Evolutionary conservation across 2,888 invertebrate species (phyloP).

Genomic region (Brenthis hecate): DNA sequence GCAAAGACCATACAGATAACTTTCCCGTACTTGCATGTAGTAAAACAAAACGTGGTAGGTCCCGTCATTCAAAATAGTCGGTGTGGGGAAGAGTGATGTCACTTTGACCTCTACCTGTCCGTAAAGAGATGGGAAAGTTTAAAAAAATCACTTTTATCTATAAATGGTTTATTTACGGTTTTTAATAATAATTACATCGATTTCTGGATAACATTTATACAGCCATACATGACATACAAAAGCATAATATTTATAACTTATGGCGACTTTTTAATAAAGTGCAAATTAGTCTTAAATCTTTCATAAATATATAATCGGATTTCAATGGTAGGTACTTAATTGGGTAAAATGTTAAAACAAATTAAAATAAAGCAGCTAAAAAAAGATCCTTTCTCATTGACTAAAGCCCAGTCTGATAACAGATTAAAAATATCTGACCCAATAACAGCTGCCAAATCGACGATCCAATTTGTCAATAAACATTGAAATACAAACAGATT

Average conservation of each 20-base stretch:
- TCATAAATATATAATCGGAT: neutral
- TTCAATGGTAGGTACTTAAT: neutral
- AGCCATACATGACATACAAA: neutral
- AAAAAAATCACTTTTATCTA: neutral
- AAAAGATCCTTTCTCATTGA: constrained; percentile 17
- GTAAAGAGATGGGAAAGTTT: neutral
- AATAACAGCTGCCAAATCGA: constrained; percentile 29
- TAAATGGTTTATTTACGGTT: constrained; percentile 4
- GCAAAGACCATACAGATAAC: too few relatives aligned
- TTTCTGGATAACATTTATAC: constrained; percentile 2
- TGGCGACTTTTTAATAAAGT: neutral
- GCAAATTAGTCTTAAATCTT: neutral
- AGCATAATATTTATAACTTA: neutral
- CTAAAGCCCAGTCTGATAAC: constrained; percentile 23
- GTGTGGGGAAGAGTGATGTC: too few relatives aligned
- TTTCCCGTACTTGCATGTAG: too few relatives aligned
- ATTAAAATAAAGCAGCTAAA: constrained; percentile 7
- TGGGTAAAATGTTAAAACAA: neutral
- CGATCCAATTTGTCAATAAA: constrained; percentile 16
- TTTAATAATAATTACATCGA: constrained; percentile 1
- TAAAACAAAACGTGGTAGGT: too few relatives aligned
- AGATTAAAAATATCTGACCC: constrained; percentile 28
- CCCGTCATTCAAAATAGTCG: too few relatives aligned
- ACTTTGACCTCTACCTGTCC: too few relatives aligned
- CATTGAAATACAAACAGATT: constrained; percentile 18